These are phyloP conservation scores for Artibeus jamaicensis DNA, from an alignment of 2,797 vertebrate genomes.

Conservation along the genomic window DNA sequence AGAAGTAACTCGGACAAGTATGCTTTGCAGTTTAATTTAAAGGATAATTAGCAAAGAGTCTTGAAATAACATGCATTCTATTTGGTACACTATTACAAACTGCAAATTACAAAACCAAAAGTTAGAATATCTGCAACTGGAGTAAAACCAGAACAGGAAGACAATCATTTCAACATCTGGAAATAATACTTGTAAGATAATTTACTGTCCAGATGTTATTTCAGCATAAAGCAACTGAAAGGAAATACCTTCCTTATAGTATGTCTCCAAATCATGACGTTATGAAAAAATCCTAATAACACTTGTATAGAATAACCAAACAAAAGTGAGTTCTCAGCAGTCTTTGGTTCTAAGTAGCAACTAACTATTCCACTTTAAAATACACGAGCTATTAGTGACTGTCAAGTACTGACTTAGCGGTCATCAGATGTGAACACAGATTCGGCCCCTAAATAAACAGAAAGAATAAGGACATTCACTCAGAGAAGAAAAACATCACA, in stretches of 20 bases:
- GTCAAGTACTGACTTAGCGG: constrained; percentile 13
- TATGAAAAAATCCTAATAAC: neutral
- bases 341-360: constrained; percentile 35
- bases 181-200: constrained; percentile 44
- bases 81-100: constrained; percentile 33
- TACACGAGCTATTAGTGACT: constrained; percentile 25
- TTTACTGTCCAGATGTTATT: constrained; percentile 22
- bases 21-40: constrained; percentile 27
- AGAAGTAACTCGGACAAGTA: constrained; percentile 27
- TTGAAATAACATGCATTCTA: constrained; percentile 50
- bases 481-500: constrained; percentile 42
- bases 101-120: constrained; percentile 40
- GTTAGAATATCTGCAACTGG: neutral
- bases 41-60: constrained; percentile 45
- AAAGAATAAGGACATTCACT: constrained; percentile 14
- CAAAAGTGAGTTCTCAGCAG: neutral
- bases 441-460: constrained; percentile 29
- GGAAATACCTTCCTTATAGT: neutral
- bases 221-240: constrained; percentile 30
- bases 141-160: constrained; percentile 34
- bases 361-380: constrained; percentile 44
- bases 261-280: neutral
- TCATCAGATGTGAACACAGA: constrained; percentile 38
- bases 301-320: constrained; percentile 37
- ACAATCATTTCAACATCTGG: constrained; percentile 39